A percentile compares a stretch with the other conserved stretches of the same genome.
These are phyloP conservation scores for Menura novaehollandiae DNA, from an alignment of 2,113 vertebrate genomes.

Conservation along the genomic window DNA sequence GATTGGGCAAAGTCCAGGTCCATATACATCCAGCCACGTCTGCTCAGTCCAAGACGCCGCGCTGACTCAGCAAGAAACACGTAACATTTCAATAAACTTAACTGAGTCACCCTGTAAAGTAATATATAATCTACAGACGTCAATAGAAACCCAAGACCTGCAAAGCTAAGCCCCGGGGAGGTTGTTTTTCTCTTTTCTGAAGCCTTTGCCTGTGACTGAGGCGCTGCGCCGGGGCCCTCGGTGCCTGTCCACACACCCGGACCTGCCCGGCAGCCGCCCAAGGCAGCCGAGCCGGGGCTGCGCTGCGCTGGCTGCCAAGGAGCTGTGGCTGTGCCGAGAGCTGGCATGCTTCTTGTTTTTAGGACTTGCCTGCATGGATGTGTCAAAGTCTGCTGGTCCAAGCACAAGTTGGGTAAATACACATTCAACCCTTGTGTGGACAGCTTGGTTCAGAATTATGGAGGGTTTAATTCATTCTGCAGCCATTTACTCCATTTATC, in stretches of 20 bases:
- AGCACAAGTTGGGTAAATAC: not conserved
- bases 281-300: not conserved
- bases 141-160: not conserved
- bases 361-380: not conserved
- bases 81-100: not conserved
- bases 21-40: not conserved
- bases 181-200: not conserved
- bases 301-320: not conserved
- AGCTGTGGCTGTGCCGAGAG: fast-evolving
- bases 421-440: not conserved
- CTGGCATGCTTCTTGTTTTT: fast-evolving
- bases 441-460: not conserved
- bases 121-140: not conserved
- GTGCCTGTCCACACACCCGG: fast-evolving
- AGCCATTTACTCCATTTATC: not conserved
- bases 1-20: not conserved
- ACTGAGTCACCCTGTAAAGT: not conserved
- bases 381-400: not conserved
- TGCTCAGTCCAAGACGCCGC: not conserved
- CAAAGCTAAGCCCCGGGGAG: not conserved
- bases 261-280: fast-evolving
- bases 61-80: not conserved
- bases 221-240: fast-evolving
- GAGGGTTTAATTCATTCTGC: not conserved
- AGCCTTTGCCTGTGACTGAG: not conserved